Evolutionary conservation across 2,113 vertebrate species (phyloP).

Genomic region (Leucopternis melanops): DNA sequence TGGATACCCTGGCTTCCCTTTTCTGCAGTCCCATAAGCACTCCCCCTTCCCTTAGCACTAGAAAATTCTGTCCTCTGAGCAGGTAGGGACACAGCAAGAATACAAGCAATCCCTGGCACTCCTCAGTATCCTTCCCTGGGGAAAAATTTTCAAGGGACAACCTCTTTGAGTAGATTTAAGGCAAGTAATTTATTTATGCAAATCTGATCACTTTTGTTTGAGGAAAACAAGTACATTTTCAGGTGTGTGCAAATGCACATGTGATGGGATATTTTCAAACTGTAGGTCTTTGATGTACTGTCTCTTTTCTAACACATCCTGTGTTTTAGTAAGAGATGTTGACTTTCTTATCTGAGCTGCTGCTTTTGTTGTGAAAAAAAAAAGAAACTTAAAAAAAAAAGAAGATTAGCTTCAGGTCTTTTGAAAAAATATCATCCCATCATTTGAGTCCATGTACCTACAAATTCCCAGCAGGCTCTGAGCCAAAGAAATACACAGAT

Average conservation of each 20-base stretch:
- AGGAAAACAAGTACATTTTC: not conserved
- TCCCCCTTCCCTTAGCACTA: not conserved
- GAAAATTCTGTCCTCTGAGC: not conserved
- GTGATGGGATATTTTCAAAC: not conserved
- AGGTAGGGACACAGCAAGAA: not conserved
- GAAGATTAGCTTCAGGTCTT: conserved; percentile 65
- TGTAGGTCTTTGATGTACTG: not conserved
- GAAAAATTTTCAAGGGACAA: not conserved
- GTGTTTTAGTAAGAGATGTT: not conserved
- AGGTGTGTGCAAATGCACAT: fast-evolving
- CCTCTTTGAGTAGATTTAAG: not conserved
- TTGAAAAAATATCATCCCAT: conserved; percentile 65
- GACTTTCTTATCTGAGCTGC: conserved; percentile 19
- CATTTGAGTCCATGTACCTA: conserved; percentile 69
- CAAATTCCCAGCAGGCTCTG: conserved; percentile 62
- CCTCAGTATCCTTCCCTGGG: not conserved
- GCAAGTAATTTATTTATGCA: not conserved
- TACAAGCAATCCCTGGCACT: not conserved
- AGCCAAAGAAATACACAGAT: conserved; percentile 67
- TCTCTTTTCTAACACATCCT: not conserved
- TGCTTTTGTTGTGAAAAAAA: conserved; percentile 40
- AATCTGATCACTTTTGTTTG: not conserved
- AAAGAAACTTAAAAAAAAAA: not conserved
- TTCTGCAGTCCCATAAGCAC: not conserved
- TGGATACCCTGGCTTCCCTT: not conserved